Base-by-base conservation (phyloP, 2,797 vertebrate genomes). In the Knipowitschia caucasica region DNA sequence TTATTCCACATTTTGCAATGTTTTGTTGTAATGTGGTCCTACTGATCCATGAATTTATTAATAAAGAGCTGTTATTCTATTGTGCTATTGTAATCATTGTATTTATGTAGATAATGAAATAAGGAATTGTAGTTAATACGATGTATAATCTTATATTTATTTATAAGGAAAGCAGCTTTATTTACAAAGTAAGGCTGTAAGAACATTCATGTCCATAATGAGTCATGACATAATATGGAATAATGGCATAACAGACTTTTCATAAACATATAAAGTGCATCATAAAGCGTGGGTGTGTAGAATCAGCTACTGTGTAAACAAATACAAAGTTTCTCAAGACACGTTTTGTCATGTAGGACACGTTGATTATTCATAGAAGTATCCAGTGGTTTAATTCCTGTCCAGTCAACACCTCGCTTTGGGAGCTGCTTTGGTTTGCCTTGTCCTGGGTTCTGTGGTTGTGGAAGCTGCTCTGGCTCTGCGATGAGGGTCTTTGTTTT, bases 331-430 rank as follows among this genome's bases (percentile, higher is more conserved):
- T 15, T n/a, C 23, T 44, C 5, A 43, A 14, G 39, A 8, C 5
- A 17, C 7, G 6, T 18, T 18, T 29, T 24, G 21, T 24, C 39
- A 14, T 5, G 7, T 10, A 11, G 3, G 3, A 40, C 10, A 36
- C 14, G 17, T 42, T 5, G 8, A 27, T 4, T 10, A 27, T 29
- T 15, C 7, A 46, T 11, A 46, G 5, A 6, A 10, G 17, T 15
- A 10, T 8, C 10, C 15, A 5, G 15, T 18, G 8, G 8, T 18
- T 46, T 10, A 4, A 25, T 12, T 29, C 3, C n/a, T 23, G 62
- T 46, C 2, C 11, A 49, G 24, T 70, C 87, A 91, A 89, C 83
- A 81, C 92, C 92, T 94, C 45, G 89, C 88, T 31, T 91, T 81
- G 60, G 71, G 86, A 23, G 89, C 82, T 20, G 78, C 77, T 27